Conservation (phyloP, 2,797 vertebrate genomes). For the Sebastes reedi region DNA sequence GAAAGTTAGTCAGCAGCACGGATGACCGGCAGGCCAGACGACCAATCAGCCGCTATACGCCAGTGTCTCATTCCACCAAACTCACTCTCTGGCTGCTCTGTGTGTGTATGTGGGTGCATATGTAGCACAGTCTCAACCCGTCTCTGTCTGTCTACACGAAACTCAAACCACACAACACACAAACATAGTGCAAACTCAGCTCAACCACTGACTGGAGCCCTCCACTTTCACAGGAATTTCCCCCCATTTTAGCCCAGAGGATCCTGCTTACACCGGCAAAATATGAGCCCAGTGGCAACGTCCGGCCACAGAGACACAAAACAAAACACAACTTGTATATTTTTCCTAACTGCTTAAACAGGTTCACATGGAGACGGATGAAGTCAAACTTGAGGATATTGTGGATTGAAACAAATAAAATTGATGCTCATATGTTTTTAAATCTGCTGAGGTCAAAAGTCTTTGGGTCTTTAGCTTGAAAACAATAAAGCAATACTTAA, state of each 20-base stretch:
- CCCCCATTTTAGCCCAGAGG: conserved; percentile 53
- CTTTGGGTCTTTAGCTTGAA: not conserved
- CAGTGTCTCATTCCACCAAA: conserved; percentile 2
- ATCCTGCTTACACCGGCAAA: conserved; percentile 72
- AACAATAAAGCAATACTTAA: not conserved
- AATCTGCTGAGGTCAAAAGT: not conserved
- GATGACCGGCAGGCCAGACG: not conserved
- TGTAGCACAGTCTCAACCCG: conserved; percentile 25
- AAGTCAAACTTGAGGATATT: conserved; percentile 10
- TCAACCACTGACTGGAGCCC: conserved; percentile 59
- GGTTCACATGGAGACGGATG: conserved; percentile 30
- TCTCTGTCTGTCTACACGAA: conserved; percentile 48
- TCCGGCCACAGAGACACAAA: conserved; percentile 51
- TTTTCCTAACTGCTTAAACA: conserved; percentile 62
- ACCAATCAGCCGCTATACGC: not conserved
- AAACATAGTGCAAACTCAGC: conserved; percentile 76
- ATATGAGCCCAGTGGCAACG: conserved; percentile 64
- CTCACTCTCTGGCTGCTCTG: not conserved
- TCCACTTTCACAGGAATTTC: conserved; percentile 74
- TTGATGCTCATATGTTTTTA: not conserved
- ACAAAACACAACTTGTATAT: conserved; percentile 60
- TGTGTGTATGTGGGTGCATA: not conserved
- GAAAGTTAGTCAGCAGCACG: not conserved
- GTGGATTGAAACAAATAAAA: conserved; percentile 3
- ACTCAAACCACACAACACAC: conserved; percentile 72